phyloP scores from a whole-genome alignment of 2,113 vertebrate genomes.

The Vireo altiloquus region DNA sequence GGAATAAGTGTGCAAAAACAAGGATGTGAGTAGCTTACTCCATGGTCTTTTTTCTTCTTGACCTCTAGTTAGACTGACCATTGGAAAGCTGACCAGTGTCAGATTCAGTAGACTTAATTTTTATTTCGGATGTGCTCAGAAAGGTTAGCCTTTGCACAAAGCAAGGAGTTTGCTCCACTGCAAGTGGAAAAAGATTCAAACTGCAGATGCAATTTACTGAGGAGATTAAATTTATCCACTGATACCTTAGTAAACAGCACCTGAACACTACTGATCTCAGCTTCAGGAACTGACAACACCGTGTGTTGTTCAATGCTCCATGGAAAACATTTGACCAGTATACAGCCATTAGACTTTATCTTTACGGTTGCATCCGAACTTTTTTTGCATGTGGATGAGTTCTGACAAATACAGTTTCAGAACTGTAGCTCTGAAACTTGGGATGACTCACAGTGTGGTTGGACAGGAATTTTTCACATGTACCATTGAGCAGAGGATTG shows the following conservation, averaged over 20 bases:
- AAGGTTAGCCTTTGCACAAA: background rate
- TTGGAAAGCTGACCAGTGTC: background rate
- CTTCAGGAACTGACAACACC: background rate
- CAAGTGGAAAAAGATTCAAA: background rate
- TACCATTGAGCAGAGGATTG: background rate
- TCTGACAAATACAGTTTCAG: background rate
- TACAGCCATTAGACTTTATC: background rate
- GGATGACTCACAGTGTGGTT: background rate
- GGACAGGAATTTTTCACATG: background rate
- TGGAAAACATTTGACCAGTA: background rate
- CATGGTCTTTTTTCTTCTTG: background rate
- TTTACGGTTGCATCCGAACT: background rate
- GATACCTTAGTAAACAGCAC: background rate
- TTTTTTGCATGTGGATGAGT: background rate
- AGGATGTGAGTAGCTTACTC: background rate
- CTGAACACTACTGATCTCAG: background rate
- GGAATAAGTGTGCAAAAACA: background rate
- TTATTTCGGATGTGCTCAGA: background rate
- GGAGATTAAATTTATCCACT: background rate
- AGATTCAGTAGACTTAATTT: background rate
- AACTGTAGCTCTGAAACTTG: background rate
- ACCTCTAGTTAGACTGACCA: background rate
- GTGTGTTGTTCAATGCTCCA: background rate
- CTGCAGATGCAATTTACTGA: background rate
- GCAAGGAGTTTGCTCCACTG: background rate